These are phyloP conservation scores for Pomatorhinus ruficollis DNA, from an alignment of 2,113 vertebrate genomes.

Conservation along the genomic window DNA sequence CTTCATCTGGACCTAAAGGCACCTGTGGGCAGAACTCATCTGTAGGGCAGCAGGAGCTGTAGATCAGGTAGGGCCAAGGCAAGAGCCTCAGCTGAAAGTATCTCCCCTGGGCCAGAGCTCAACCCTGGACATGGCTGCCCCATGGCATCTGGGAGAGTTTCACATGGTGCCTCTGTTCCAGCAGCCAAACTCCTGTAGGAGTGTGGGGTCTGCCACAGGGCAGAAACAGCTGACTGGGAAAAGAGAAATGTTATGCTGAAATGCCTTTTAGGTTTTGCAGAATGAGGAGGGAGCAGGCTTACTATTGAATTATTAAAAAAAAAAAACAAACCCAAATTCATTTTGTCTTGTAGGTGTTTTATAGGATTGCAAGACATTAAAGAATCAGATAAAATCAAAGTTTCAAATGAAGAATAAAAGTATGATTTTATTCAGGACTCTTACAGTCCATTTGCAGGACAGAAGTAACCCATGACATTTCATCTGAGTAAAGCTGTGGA, in stretches of 20 bases:
- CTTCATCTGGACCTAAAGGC: background rate
- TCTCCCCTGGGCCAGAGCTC: background rate
- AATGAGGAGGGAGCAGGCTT: background rate
- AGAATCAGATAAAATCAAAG: background rate
- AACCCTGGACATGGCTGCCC: background rate
- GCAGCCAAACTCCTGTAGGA: background rate
- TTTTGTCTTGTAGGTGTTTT: background rate
- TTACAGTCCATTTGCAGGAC: background rate
- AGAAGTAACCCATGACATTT: background rate
- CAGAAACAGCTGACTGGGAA: background rate
- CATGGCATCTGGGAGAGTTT: background rate
- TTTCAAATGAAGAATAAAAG: background rate
- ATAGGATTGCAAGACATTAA: background rate
- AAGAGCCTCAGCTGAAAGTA: background rate
- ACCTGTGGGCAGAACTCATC: background rate
- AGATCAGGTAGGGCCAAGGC: background rate
- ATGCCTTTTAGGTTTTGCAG: background rate
- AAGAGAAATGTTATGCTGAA: background rate
- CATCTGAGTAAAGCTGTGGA: background rate
- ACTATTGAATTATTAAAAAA: background rate
- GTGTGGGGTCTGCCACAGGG: background rate
- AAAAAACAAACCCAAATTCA: background rate
- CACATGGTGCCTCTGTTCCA: background rate
- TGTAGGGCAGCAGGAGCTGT: background rate
- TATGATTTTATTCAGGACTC: background rate